Conservation (phyloP, 2,888 invertebrate genomes). For the Diaphora mendica region DNA sequence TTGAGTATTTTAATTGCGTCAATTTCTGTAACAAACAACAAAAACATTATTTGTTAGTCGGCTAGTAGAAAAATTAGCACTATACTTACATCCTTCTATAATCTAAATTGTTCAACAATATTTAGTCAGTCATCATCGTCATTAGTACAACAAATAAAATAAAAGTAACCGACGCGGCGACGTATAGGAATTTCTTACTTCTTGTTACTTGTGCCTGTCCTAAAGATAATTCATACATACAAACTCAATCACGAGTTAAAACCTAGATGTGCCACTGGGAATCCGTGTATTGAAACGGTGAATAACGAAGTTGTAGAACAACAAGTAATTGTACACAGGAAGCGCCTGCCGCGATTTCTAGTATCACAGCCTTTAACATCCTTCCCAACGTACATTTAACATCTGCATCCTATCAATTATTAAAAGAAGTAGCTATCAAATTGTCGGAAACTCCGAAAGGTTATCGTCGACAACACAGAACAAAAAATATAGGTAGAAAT, state of each 20-base stretch:
- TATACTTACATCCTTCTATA: not conserved
- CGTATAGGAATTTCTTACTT: not conserved
- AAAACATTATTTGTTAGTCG: not conserved
- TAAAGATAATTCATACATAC: not conserved
- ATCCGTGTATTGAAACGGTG: not conserved
- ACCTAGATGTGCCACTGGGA: not conserved
- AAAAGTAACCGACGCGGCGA: conserved; percentile 5
- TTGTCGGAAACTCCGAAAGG: conserved; percentile 39
- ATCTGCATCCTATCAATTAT: conserved; percentile 60
- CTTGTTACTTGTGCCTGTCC: not conserved
- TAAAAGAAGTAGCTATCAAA: conserved; percentile 44
- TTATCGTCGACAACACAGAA: too few relatives aligned
- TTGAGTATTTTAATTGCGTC: conserved; percentile 32
- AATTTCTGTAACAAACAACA: conserved; percentile 42
- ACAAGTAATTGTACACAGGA: conserved; percentile 51
- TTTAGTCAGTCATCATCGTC: too few relatives aligned
- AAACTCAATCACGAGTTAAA: too few relatives aligned
- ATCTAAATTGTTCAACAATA: not conserved
- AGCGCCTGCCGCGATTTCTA: conserved; percentile 73
- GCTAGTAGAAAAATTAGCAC: not conserved
- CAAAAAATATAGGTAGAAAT: too few relatives aligned
- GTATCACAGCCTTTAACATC: conserved; percentile 55
- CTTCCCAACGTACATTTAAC: conserved; percentile 61
- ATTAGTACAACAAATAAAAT: not conserved
- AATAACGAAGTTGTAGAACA: not conserved